Conservation (phyloP, 1,140 invertebrate genomes). For the Periplaneta americana region DNA sequence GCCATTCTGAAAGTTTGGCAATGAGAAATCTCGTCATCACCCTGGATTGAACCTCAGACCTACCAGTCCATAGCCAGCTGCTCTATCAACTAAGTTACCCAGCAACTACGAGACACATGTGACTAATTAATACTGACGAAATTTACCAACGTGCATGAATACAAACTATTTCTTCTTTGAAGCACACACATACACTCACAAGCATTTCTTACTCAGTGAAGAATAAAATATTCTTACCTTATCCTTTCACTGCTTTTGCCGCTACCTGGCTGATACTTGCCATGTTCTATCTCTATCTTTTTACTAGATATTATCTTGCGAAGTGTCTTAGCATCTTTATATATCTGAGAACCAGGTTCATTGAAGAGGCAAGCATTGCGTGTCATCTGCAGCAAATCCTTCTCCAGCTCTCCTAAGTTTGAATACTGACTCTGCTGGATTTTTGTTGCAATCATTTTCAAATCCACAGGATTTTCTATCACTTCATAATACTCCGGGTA, state of each 20-base stretch:
- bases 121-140: no score
- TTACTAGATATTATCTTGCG: constrained; percentile 68
- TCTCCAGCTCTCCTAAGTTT: constrained; percentile 76
- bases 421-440: constrained; percentile 80
- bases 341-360: constrained; percentile 93
- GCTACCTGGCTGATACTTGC: constrained; percentile 32
- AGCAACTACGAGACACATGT: no score
- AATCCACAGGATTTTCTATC: constrained; percentile 92
- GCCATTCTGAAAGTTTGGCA: no score
- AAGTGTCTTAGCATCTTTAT: constrained; percentile 88
- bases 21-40: no score
- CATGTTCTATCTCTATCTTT: constrained; percentile 60
- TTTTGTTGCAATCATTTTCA: constrained; percentile 87
- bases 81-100: no score
- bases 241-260: constrained; percentile 53
- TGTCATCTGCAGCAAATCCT: constrained; percentile 86
- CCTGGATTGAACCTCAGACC: no score
- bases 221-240: constrained; percentile 32
- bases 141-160: no score
- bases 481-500: constrained; percentile 98
- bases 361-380: constrained; percentile 96
- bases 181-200: no score
- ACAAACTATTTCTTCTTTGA: no score
- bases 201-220: no score
- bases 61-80: no score